Percentiles rank a stretch among this genome's conserved stretches.
Evolutionary conservation across 2,113 vertebrate species (phyloP).

Genomic region (Meleagris gallopavo): DNA sequence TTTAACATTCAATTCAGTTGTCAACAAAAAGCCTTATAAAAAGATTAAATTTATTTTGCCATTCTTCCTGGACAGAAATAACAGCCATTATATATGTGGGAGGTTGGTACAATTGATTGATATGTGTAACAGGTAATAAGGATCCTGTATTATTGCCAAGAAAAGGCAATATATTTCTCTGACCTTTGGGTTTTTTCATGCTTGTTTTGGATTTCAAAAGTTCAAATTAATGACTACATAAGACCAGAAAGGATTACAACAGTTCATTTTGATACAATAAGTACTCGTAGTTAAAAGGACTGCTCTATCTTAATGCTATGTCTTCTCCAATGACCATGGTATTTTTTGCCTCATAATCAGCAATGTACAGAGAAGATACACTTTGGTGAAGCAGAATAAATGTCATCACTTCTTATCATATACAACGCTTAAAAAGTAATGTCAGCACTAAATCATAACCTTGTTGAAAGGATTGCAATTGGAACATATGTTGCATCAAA

Average conservation of each 20-base stretch:
- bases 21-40: background rate
- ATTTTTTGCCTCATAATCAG: background rate
- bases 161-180: background rate
- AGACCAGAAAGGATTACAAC: background rate
- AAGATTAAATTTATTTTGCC: background rate
- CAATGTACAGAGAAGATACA: background rate
- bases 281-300: background rate
- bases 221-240: background rate
- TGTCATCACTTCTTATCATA: background rate
- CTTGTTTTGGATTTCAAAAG: background rate
- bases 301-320: background rate
- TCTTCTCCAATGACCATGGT: background rate
- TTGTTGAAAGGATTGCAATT: background rate
- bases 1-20: background rate
- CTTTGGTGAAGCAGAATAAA: background rate
- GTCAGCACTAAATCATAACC: background rate
- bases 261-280: background rate
- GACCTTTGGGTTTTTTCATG: background rate
- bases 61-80: background rate
- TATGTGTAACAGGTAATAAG: background rate
- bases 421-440: background rate
- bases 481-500: background rate
- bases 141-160: background rate
- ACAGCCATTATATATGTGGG: background rate
- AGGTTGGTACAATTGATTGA: background rate